These are phyloP conservation scores for Chymomyza fuscimana DNA, from an alignment of 2,888 invertebrate genomes.

Conservation along the genomic window DNA sequence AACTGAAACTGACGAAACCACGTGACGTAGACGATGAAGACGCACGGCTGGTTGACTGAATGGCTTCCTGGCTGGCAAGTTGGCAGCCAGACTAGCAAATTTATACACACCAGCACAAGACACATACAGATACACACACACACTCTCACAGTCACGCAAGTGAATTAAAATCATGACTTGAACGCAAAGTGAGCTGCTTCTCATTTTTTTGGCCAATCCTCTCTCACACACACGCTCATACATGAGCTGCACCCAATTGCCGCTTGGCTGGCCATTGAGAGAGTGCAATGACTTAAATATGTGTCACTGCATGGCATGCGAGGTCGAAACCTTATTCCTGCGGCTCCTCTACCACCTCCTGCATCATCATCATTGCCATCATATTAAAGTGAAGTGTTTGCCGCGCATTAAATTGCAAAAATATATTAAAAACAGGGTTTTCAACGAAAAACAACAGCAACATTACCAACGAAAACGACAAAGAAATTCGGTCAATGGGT, in stretches of 20 bases:
- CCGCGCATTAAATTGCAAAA: constrained; percentile 21
- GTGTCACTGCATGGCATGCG: constrained; percentile 37
- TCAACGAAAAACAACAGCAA: not conserved
- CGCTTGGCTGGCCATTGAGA: constrained; percentile 17
- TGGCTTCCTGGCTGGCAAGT: not conserved
- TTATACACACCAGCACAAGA: not conserved
- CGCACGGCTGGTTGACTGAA: constrained; percentile 2
- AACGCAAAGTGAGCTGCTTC: not conserved
- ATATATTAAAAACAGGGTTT: not conserved
- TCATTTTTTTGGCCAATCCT: constrained; percentile 2
- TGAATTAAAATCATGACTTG: constrained; percentile 24
- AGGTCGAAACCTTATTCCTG: not conserved
- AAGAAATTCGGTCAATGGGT: constrained; percentile 23
- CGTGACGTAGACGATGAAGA: constrained; percentile 7
- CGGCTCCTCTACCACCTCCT: not conserved
- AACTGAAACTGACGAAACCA: constrained; percentile 18
- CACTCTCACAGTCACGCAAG: not conserved
- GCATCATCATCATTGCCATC: not conserved
- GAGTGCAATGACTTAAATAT: constrained; percentile 58
- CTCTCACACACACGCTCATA: constrained; percentile 1
- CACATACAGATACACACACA: not conserved
- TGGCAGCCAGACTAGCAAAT: not conserved
- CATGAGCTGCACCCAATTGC: constrained; percentile 20
- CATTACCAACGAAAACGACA: not conserved
- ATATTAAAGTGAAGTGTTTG: not conserved